Evolutionary conservation across 2,113 vertebrate species (phyloP).

Genomic region (Equus przewalskii): DNA sequence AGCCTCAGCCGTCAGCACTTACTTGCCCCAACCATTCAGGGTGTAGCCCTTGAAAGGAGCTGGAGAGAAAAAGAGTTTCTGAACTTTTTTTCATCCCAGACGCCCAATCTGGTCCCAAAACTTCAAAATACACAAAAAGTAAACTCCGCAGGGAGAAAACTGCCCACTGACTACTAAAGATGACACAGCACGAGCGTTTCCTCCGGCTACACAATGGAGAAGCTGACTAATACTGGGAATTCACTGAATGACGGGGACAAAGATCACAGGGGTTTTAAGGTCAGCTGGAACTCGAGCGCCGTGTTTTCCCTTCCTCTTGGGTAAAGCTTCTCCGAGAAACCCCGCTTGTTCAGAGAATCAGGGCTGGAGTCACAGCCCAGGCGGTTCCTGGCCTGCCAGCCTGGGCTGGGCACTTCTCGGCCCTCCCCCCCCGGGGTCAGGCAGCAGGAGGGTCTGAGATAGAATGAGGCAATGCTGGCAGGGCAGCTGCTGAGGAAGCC

Average conservation of each 20-base stretch:
- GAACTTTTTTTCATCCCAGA: neutral
- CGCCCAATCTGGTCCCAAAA: neutral
- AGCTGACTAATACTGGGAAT: conserved; percentile 75
- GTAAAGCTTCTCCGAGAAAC: conserved; percentile 74
- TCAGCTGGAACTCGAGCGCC: conserved; percentile 71
- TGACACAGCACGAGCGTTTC: conserved; percentile 66
- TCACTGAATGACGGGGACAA: conserved; percentile 29
- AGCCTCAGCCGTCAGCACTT: accelerated
- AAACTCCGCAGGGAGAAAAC: conserved; percentile 60
- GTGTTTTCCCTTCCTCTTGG: conserved; percentile 53
- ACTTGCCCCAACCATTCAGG: neutral
- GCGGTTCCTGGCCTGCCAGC: conserved; percentile 75
- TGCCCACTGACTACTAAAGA: conserved; percentile 15
- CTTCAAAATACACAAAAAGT: neutral
- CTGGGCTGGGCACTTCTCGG: conserved; percentile 67
- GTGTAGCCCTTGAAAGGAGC: neutral
- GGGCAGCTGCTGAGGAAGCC: conserved; percentile 66
- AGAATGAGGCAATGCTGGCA: conserved; percentile 81
- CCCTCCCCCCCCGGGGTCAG: conserved; percentile 68
- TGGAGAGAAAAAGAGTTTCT: neutral
- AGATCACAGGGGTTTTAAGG: conserved; percentile 77
- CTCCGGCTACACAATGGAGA: conserved; percentile 63
- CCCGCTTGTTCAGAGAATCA: conserved; percentile 63
- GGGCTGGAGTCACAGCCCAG: conserved; percentile 75
- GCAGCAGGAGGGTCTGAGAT: conserved; percentile 71